Percentiles rank a stretch among this genome's conserved stretches.
These are phyloP conservation scores for Ptilonorhynchus violaceus DNA, from an alignment of 2,113 vertebrate species.

Conservation along the genomic window DNA sequence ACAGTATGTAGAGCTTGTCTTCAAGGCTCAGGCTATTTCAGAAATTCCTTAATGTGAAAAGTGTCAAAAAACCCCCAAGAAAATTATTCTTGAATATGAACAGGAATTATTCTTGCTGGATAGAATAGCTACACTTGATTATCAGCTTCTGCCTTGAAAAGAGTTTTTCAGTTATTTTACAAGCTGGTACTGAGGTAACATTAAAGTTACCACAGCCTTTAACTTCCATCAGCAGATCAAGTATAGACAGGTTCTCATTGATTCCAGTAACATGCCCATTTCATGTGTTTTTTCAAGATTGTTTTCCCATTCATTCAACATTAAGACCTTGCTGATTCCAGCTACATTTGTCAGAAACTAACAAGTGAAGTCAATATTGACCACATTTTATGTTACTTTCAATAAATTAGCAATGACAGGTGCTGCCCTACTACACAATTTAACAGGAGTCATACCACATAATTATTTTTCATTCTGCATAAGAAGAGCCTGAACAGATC, in stretches of 20 bases:
- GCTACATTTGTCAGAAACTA: neutral
- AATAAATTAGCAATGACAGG: neutral
- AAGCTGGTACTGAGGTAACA: neutral
- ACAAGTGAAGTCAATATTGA: neutral
- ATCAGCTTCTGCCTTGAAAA: neutral
- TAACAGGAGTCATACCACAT: neutral
- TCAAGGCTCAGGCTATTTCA: neutral
- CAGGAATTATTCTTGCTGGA: neutral
- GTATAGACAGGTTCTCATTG: neutral
- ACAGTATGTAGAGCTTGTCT: neutral
- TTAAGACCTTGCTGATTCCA: neutral
- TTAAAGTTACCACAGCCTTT: neutral
- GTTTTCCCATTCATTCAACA: neutral
- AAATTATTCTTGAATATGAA: neutral
- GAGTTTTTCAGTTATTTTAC: neutral
- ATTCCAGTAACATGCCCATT: neutral
- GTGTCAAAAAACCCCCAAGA: fast-evolving
- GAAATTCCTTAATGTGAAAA: neutral
- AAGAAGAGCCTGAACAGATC: neutral
- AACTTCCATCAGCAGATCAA: neutral
- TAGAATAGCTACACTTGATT: neutral
- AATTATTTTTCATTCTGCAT: neutral
- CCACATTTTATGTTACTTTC: neutral
- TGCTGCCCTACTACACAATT: neutral
- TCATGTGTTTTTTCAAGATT: neutral